Evolutionary conservation across 2,113 vertebrate species (phyloP).

Genomic region (Galeopterus variegatus): DNA sequence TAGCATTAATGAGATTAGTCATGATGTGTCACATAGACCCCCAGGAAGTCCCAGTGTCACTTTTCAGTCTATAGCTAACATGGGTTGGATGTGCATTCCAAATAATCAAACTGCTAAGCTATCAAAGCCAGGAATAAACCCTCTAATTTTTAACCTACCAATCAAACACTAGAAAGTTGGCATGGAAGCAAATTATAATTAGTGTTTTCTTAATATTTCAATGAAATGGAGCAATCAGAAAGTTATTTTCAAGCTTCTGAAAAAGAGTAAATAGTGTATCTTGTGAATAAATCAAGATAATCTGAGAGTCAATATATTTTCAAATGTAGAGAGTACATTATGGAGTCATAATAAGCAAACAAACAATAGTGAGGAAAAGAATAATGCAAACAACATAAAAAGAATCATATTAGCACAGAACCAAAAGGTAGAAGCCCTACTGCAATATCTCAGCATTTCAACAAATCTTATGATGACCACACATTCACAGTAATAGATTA

Average conservation of each 20-base stretch:
- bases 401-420: background rate
- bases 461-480: background rate
- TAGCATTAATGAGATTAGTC: background rate
- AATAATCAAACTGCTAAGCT: background rate
- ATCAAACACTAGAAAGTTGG: constrained; percentile 31
- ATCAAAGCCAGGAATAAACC: background rate
- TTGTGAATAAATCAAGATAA: constrained; percentile 52
- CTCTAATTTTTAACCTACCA: constrained; percentile 39
- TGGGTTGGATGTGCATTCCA: background rate
- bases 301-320: background rate
- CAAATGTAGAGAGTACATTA: background rate
- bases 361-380: background rate
- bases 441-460: background rate
- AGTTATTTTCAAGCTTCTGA: constrained; percentile 33
- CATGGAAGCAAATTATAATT: constrained; percentile 50
- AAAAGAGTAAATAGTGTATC: background rate
- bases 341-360: background rate
- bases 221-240: constrained; percentile 49
- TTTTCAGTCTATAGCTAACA: background rate
- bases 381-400: background rate
- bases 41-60: background rate
- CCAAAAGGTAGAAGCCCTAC: background rate
- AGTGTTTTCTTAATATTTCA: constrained; percentile 64
- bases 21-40: background rate
- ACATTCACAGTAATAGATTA: background rate